Conservation (phyloP, 2,888 invertebrate genomes). For the Asteroscopus sphinx region DNA sequence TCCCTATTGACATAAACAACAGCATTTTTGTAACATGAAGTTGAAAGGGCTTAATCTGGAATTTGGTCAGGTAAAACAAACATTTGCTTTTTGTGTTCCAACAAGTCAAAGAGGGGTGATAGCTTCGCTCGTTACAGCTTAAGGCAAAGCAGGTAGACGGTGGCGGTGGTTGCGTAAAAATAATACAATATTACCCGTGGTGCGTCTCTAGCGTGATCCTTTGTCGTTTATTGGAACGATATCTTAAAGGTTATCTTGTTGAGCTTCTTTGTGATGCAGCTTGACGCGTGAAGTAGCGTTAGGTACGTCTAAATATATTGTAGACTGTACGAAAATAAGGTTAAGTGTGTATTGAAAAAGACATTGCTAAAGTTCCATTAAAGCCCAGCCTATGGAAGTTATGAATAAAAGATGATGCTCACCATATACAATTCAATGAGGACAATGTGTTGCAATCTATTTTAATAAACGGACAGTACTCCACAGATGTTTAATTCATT, state of each 20-base stretch:
- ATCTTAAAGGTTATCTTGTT: constrained; percentile 16
- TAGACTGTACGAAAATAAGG: constrained; percentile 29
- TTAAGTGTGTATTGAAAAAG: constrained; percentile 40
- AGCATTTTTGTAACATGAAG: constrained; percentile 81
- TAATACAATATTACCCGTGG: constrained; percentile 19
- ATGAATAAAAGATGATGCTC: no score
- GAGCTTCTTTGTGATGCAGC: constrained; percentile 15
- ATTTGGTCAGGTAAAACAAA: constrained; percentile 82
- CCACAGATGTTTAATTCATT: no score
- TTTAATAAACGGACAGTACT: no score
- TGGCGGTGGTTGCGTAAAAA: constrained; percentile 16
- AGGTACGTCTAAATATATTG: constrained; percentile 13
- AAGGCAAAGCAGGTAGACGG: constrained; percentile 15
- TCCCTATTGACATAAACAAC: constrained; percentile 78
- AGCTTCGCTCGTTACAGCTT: constrained; percentile 22
- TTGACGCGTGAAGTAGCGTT: constrained; percentile 5
- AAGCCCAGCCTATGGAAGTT: no score
- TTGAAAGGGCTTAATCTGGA: constrained; percentile 82
- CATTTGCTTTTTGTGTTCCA: constrained; percentile 74
- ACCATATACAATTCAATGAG: no score
- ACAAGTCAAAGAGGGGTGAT: constrained; percentile 63
- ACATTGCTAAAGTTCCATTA: no score
- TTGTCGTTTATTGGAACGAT: constrained; percentile 25
- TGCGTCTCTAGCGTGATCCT: constrained; percentile 6
- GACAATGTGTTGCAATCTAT: no score